A percentile compares a stretch with the other conserved stretches of the same genome.
Evolutionary conservation across 2,888 invertebrate genomes (phyloP).

Genomic region (Drosophila flavopinicola): DNA sequence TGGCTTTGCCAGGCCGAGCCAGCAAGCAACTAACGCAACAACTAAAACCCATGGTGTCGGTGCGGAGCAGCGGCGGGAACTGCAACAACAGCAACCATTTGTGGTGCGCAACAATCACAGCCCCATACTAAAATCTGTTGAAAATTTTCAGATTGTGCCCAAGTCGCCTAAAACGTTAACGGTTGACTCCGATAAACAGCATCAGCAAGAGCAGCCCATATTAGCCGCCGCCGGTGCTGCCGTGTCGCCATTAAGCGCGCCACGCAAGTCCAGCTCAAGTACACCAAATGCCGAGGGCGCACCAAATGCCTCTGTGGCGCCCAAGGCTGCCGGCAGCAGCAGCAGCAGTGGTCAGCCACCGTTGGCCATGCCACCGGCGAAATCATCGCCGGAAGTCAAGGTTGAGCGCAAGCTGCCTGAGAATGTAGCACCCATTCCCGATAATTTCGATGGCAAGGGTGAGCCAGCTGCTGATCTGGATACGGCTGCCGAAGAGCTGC

Average conservation of each 20-base stretch:
- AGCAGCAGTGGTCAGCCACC: slow-evolving; percentile 72
- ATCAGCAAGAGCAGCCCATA: slow-evolving; percentile 59
- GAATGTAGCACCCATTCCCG: slow-evolving; percentile 84
- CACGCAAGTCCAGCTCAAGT: slow-evolving; percentile 66
- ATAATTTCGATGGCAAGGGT: slow-evolving; percentile 81
- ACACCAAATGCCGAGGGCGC: slow-evolving; percentile 30
- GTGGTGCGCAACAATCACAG: slow-evolving; percentile 72
- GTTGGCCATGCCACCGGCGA: slow-evolving; percentile 62
- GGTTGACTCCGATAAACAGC: slow-evolving; percentile 62
- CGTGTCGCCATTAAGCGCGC: slow-evolving; percentile 76
- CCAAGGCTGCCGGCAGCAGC: slow-evolving; percentile 46
- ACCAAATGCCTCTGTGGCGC: slow-evolving; percentile 51
- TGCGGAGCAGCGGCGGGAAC: slow-evolving; percentile 46
- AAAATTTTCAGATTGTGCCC: slow-evolving; percentile 85
- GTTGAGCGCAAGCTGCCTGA: slow-evolving; percentile 80
- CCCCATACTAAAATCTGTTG: slow-evolving; percentile 84
- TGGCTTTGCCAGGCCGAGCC: slow-evolving; percentile 51
- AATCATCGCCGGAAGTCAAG: slow-evolving; percentile 37
- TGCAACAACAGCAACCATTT: slow-evolving; percentile 43
- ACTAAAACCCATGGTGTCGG: slow-evolving; percentile 50
- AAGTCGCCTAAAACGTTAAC: slow-evolving; percentile 67
- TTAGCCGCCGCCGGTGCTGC: slow-evolving; percentile 31
- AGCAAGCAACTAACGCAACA: slow-evolving; percentile 73
- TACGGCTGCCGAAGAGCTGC: slow-evolving; percentile 71
- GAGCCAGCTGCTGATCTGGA: slow-evolving; percentile 57